Conservation (phyloP, 2,113 vertebrate species). For the Nymphicus hollandicus region DNA sequence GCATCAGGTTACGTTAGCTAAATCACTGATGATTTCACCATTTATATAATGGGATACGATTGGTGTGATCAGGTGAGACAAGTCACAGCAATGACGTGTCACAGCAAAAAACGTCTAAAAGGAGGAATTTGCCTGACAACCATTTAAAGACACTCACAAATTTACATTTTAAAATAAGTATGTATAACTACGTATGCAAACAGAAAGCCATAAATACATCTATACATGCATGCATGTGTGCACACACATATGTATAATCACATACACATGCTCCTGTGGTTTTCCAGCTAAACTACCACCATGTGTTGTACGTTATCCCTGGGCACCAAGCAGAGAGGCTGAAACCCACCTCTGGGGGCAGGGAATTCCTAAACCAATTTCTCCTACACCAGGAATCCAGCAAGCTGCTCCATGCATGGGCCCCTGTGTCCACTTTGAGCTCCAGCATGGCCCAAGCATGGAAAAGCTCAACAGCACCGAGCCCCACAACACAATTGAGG, state of each 20-base stretch:
- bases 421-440: rapidly evolving
- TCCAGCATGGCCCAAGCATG: rapidly evolving
- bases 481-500: rapidly evolving
- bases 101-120: background rate
- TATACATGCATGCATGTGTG: background rate
- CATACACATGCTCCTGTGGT: background rate
- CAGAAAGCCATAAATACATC: background rate
- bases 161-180: background rate
- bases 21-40: background rate
- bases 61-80: background rate
- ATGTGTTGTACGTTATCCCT: background rate
- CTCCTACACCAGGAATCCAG: background rate
- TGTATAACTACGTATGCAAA: background rate
- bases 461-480: background rate
- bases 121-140: background rate
- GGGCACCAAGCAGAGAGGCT: background rate
- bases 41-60: background rate
- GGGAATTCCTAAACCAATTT: background rate
- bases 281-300: background rate
- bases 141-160: background rate
- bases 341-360: background rate
- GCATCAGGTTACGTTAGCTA: background rate
- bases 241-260: slow-evolving; percentile 9
- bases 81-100: background rate
- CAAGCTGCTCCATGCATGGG: background rate